A percentile compares a stretch with the other conserved stretches of the same genome.
phyloP scores from a whole-genome alignment of 1,140 invertebrate genomes.

The Forficula auricularia region DNA sequence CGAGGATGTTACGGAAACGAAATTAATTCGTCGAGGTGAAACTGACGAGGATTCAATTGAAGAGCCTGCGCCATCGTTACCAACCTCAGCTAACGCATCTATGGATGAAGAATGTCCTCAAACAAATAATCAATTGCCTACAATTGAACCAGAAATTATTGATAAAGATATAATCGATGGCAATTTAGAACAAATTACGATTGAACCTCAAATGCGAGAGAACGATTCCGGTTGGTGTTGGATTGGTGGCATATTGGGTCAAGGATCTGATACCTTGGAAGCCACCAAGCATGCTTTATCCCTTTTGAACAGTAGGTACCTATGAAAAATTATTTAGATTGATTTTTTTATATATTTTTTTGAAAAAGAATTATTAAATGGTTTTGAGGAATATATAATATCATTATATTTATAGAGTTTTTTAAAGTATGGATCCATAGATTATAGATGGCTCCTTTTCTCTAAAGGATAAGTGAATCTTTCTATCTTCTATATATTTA shows the following conservation, averaged over 20 bases:
- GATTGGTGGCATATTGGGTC: constrained; percentile 54
- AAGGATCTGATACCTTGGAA: constrained; percentile 30
- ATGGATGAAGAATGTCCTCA: too few relatives aligned
- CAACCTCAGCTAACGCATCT: too few relatives aligned
- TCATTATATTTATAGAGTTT: too few relatives aligned
- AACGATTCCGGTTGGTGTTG: constrained; percentile 63
- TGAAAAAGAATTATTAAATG: too few relatives aligned
- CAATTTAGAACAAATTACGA: neutral
- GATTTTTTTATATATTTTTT: constrained; percentile 1
- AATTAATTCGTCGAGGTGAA: constrained; percentile 4
- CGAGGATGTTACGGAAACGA: constrained; percentile 22
- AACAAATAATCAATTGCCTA: neutral
- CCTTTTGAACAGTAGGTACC: constrained; percentile 60
- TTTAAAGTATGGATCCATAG: too few relatives aligned
- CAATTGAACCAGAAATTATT: neutral
- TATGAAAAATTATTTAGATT: constrained; percentile 9
- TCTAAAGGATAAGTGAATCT: too few relatives aligned
- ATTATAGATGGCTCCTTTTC: too few relatives aligned
- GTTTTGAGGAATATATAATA: too few relatives aligned
- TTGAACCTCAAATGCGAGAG: constrained; percentile 7
- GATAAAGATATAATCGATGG: neutral
- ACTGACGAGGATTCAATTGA: constrained; percentile 7
- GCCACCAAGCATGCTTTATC: constrained; percentile 45
- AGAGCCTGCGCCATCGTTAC: neutral
- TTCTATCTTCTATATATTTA: too few relatives aligned